Conservation (phyloP, 2,797 vertebrate species). For the Acomys russatus region DNA sequence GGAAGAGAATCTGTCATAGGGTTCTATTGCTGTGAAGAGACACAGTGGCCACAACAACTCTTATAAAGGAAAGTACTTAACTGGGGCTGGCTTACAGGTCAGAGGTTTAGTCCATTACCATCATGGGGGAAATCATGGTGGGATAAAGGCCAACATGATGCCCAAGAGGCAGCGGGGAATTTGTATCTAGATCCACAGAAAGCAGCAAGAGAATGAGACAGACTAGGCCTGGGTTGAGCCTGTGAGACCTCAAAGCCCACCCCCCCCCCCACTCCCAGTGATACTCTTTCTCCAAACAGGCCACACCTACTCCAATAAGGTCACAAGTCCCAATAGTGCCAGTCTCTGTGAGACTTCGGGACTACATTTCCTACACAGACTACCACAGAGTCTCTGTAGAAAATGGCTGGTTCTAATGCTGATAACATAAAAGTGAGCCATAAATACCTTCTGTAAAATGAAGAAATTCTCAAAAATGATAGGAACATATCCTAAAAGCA, state of each 20-base stretch:
- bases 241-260: not conserved
- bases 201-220: not conserved
- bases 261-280: too few relatives aligned
- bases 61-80: not conserved
- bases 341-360: not conserved
- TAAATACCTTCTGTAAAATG: not conserved
- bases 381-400: not conserved
- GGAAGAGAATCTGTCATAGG: not conserved
- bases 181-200: not conserved
- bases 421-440: not conserved
- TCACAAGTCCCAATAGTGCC: not conserved
- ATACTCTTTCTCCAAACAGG: too few relatives aligned
- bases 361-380: not conserved
- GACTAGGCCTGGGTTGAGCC: not conserved
- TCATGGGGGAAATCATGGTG: not conserved
- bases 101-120: not conserved
- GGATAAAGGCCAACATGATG: not conserved
- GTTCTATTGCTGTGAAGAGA: not conserved
- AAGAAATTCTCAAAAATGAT: not conserved
- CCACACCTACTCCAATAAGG: not conserved
- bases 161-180: not conserved
- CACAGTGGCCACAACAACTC: not conserved
- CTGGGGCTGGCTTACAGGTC: not conserved
- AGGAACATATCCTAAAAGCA: not conserved
- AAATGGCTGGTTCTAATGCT: not conserved